These are phyloP conservation scores for Microcebus griseorufus DNA, from an alignment of 2,113 vertebrate species.

Conservation along the genomic window DNA sequence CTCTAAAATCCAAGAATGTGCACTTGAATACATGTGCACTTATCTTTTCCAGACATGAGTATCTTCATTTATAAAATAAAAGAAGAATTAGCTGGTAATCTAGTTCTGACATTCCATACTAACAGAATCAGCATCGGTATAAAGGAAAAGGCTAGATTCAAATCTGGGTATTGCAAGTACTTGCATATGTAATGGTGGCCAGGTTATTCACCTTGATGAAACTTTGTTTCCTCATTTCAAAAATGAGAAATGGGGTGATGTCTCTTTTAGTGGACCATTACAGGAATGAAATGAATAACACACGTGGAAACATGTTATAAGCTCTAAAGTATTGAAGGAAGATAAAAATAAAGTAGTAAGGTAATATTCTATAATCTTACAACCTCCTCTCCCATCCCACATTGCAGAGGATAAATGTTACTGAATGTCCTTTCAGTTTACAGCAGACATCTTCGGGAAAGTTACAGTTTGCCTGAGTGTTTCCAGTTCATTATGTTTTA, in stretches of 20 bases:
- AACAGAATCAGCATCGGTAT: not conserved
- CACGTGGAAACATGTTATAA: not conserved
- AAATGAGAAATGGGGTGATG: not conserved
- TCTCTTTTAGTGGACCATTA: not conserved
- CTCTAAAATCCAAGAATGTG: not conserved
- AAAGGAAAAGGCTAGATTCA: not conserved
- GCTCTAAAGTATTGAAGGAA: not conserved
- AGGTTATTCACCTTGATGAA: not conserved
- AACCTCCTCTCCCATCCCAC: not conserved
- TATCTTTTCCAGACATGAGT: not conserved
- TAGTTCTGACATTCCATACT: not conserved
- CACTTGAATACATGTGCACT: not conserved
- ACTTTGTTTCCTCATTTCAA: conserved; percentile 3
- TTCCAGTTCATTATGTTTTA: not conserved
- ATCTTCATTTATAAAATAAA: conserved; percentile 8
- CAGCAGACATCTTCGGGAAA: not conserved
- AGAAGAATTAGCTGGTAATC: not conserved
- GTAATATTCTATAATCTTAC: not conserved
- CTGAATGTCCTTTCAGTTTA: not conserved
- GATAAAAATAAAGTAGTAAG: not conserved
- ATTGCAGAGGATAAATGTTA: not conserved
- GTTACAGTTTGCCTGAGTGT: not conserved
- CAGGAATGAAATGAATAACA: not conserved
- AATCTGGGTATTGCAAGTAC: not conserved
- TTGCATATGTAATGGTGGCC: not conserved